Percentiles rank a stretch among this genome's conserved stretches.
Conservation (phyloP, 92 coral and sea anemone species). For the Porites rus region DNA sequence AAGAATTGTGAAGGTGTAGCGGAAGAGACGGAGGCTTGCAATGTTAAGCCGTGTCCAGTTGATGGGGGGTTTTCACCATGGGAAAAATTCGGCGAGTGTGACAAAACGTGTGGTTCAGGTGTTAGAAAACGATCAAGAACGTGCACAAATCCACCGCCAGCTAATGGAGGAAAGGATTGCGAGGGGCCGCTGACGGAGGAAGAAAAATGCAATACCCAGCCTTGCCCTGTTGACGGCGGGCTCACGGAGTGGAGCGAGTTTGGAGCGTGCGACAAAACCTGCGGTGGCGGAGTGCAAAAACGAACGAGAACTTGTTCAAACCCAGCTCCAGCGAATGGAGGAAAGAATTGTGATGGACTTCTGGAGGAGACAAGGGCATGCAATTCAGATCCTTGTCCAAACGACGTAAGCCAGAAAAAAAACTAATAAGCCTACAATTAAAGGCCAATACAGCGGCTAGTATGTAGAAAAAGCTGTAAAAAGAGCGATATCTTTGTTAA, state of each 20-base stretch:
- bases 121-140: conserved; percentile 49
- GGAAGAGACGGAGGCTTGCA: conserved; percentile 57
- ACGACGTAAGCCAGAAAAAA: neutral
- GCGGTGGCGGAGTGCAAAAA: conserved; percentile 34
- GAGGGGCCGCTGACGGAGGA: conserved; percentile 46
- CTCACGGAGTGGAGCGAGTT: conserved; percentile 30
- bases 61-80: conserved; percentile 69
- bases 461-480: too few species aligned
- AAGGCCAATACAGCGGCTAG: neutral
- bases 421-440: neutral
- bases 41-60: conserved; percentile 68
- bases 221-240: conserved; percentile 35
- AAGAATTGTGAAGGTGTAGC: conserved; percentile 44
- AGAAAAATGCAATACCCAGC: conserved; percentile 22
- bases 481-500: too few species aligned
- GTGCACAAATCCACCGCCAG: conserved; percentile 66
- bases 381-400: conserved; percentile 34
- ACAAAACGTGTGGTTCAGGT: conserved; percentile 52
- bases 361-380: conserved; percentile 33
- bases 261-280: conserved; percentile 18
- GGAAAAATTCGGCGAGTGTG: conserved; percentile 52
- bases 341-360: conserved; percentile 30
- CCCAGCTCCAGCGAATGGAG: conserved; percentile 34
- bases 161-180: conserved; percentile 65
- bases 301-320: conserved; percentile 27